Evolutionary conservation across 2,113 vertebrate genomes (phyloP).

Genomic region (Megaceryle torquata): DNA sequence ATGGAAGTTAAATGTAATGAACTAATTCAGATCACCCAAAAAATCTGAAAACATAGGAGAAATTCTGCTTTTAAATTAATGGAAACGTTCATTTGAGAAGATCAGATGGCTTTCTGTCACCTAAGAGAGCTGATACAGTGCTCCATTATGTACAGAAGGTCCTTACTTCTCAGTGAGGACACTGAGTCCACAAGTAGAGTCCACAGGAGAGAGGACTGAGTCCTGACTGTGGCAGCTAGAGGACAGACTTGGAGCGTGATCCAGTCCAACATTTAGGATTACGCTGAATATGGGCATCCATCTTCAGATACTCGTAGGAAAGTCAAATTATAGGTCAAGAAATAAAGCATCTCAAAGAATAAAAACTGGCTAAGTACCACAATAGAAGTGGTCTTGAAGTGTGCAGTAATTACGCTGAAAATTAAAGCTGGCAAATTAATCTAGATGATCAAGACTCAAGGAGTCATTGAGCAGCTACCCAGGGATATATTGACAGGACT

Average conservation of each 20-base stretch:
- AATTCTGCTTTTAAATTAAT: neutral
- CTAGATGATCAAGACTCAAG: neutral
- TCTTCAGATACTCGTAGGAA: neutral
- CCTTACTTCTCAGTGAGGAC: neutral
- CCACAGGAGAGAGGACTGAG: neutral
- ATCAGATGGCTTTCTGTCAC: neutral
- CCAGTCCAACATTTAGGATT: neutral
- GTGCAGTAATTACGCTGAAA: conserved; percentile 23
- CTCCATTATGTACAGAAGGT: neutral
- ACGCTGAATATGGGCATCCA: neutral
- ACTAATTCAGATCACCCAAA: neutral
- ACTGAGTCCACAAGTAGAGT: neutral
- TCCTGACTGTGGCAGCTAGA: neutral
- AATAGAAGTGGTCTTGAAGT: conserved; percentile 38
- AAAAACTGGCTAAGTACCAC: neutral
- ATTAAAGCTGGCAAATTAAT: conserved; percentile 28
- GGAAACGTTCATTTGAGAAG: neutral
- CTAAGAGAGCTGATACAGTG: neutral
- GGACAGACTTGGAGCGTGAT: neutral
- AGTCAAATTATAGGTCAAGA: conserved; percentile 15
- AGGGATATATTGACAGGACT: neutral
- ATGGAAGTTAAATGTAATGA: neutral
- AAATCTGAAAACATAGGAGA: neutral
- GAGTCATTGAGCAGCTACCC: conserved; percentile 17
- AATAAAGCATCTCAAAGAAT: conserved; percentile 16